These are phyloP conservation scores for Calliopsis andreniformis DNA, from an alignment of 1,140 invertebrate genomes.

Conservation along the genomic window DNA sequence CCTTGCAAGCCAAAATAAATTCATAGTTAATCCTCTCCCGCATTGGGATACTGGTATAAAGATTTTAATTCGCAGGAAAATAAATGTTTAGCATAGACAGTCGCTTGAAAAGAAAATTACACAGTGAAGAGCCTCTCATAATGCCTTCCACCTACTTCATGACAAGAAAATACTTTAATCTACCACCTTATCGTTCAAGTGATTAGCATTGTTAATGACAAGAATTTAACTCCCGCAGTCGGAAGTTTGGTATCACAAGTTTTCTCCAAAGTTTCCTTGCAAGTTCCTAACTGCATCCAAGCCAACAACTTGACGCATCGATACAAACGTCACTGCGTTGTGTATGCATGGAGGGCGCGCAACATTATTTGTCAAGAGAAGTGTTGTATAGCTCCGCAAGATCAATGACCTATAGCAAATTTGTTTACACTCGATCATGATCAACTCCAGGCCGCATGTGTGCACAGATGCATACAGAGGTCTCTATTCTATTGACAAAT, in stretches of 20 bases:
- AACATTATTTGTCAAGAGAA: constrained; percentile 36
- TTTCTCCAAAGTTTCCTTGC: neutral
- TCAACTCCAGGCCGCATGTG: neutral
- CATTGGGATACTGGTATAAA: too few species aligned
- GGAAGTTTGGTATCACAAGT: constrained; percentile 6
- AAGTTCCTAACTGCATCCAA: constrained; percentile 13
- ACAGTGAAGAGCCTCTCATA: too few species aligned
- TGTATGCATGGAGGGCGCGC: neutral
- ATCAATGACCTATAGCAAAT: constrained; percentile 51
- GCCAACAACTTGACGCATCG: neutral
- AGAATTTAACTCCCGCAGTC: neutral
- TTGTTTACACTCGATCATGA: constrained; percentile 52
- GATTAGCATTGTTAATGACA: neutral
- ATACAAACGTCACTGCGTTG: neutral
- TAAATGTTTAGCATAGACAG: too few species aligned
- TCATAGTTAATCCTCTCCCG: too few species aligned
- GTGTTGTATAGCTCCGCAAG: constrained; percentile 7
- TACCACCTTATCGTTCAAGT: neutral
- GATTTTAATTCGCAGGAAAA: too few species aligned
- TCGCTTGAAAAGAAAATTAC: too few species aligned
- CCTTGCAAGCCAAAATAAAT: too few species aligned
- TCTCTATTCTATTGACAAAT: neutral
- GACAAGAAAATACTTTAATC: too few species aligned
- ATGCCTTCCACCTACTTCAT: too few species aligned
- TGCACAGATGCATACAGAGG: neutral